Evolutionary conservation across 1,140 invertebrate genomes (phyloP), one percentile per base, ranked within the genome.

Genomic region (Archivesica marissinica): DNA sequence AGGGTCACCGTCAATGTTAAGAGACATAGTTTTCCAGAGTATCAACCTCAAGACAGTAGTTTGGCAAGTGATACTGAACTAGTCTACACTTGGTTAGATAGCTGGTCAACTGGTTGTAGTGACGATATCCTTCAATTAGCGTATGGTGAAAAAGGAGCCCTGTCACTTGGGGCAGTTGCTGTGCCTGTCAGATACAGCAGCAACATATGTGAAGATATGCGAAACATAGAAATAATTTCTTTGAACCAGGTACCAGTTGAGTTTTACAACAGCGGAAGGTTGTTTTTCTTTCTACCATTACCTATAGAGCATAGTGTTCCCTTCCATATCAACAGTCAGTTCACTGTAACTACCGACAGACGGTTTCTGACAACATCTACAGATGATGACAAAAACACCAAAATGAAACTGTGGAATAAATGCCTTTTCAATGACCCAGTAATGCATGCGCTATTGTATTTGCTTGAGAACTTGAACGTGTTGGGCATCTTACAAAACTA

Each of bases 321-420:
- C 47, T 86, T 89, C 13, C 88, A 90, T 61, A 86, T 90, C 25
- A 90, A 91, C 70, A 87, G 78, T 13, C 82, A 87, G 41, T 90
- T 91, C 78, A 80, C 78, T 25, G 68, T 88, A 52, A 87, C 78
- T 9, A 80, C 83, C 59, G 83, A 87, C 50, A 82, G 87, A 47
- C 59, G 72, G 50, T 54, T 77, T 15, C 52, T 89, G 0, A 76
- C 64, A 50, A 54, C 44, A 11, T 28, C 52, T 33, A 82, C 77
- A 41, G 86, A 89, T 68, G 88, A 88, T 76, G 85, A 89, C 47
- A 85, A 66, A 47, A 81, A 81, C 50, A n/a, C 33, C n/a, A 56
- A 47, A 38, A 66, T 25, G 86, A 72, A 52, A 59, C 17, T 81
- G 13, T 92, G 91, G 91, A 92, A 92, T 66, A 54, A 87, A 28